Base-by-base conservation (phyloP, 2,113 vertebrate genomes). In the Saccopteryx leptura region DNA sequence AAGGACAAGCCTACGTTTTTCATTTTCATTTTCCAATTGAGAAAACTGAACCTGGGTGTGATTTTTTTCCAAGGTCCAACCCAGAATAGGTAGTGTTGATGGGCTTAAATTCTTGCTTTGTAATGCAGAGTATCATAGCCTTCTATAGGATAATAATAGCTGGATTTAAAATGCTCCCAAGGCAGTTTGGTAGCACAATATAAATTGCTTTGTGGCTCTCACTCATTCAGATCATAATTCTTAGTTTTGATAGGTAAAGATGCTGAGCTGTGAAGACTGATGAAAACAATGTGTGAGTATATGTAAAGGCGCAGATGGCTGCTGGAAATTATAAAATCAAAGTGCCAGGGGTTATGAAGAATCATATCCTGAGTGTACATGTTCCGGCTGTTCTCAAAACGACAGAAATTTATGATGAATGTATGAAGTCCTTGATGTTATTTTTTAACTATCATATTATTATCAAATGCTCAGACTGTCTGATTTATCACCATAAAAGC, bases 231-330 rank as follows among this genome's bases (percentile, higher is more conserved):
- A 86, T 93, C 7, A 11, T 96, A 95, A 93, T 87, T 96, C 93
- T 96, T 84, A 26, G 79, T 65, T 83, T 85, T 97, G 97, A 96
- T 93, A 94, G 95, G 83, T 81, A 84, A 96, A 97, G 93, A 97
- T 91, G 80, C 89, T 95, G 86, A 97, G 75, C 93, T 95, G 75
- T 89, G 83, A 90, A 93, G 89, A 96, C 65, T 52, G 93, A 95
- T 72, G 61, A 90, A 91, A 80, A 68, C 74, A 33, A 10, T 74
- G 91, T 95, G 81, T 79, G 89, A 56, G 58, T n/a, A 3, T 65
- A 60, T 9, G 69, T 63, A 83, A 92, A 65, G 86, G 94, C 95
- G 96, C 95, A 97, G 96, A 93, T 96, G 94, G 97, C 81, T 95
- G 74, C 71, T 96, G 95, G 72, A 91, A 93, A 94, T 96, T 60